Conservation (phyloP, 2,888 invertebrate genomes). For the Drosophila atripex region DNA sequence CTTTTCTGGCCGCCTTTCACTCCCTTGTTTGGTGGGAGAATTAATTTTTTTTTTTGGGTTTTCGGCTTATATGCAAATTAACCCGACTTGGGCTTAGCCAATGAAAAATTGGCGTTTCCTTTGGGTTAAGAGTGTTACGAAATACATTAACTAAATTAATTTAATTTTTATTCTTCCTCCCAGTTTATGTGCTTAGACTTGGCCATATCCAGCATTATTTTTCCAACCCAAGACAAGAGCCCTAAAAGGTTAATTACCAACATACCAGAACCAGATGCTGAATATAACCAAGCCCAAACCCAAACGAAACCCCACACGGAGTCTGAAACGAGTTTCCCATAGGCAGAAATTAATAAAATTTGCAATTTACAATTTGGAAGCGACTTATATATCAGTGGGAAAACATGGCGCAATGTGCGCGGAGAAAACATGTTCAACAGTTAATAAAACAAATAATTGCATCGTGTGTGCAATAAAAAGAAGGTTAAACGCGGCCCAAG, state of each 20-base stretch:
- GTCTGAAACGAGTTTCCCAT: constrained; percentile 60
- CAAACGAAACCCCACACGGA: constrained; percentile 32
- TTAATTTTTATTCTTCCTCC: not conserved
- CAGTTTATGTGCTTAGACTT: not conserved
- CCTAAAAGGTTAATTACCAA: constrained; percentile 58
- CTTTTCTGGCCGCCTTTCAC: constrained; percentile 3
- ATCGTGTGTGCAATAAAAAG: constrained; percentile 75
- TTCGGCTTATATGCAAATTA: constrained; percentile 58
- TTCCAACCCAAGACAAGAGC: constrained; percentile 7
- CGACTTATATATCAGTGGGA: constrained; percentile 44
- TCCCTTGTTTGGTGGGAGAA: constrained; percentile 7
- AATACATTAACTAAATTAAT: not conserved
- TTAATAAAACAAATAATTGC: constrained; percentile 80
- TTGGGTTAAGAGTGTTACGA: not conserved
- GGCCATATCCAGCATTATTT: not conserved
- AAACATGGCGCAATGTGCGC: constrained; percentile 49
- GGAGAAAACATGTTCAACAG: constrained; percentile 72
- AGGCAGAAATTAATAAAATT: constrained; percentile 64
- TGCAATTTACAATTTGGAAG: constrained; percentile 69
- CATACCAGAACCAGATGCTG: constrained; percentile 8
- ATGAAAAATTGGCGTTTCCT: constrained; percentile 65
- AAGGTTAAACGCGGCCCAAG: constrained; percentile 71
- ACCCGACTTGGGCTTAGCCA: constrained; percentile 36
- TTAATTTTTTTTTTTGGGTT: constrained; percentile 19
- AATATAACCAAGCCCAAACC: constrained; percentile 21